These are phyloP conservation scores for Andrena dorsata DNA, from an alignment of 2,888 invertebrate species.

Conservation along the genomic window DNA sequence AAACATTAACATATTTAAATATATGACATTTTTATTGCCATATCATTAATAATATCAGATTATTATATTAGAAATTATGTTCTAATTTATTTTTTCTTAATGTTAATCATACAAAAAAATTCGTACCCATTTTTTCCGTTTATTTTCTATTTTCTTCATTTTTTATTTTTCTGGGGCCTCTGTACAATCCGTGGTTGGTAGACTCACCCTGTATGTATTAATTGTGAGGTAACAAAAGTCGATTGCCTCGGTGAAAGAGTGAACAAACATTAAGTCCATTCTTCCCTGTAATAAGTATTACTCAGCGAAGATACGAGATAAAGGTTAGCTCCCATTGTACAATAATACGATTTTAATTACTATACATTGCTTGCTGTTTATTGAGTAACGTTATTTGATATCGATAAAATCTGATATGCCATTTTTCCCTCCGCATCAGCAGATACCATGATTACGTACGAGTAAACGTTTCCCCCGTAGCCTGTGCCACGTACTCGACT, in stretches of 20 bases:
- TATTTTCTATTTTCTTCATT: no score
- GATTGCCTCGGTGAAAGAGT: neutral
- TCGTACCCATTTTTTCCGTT: no score
- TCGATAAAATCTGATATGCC: slow-evolving; percentile 25
- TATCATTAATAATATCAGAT: no score
- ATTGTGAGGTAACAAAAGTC: no score
- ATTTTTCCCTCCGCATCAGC: neutral
- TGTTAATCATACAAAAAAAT: no score
- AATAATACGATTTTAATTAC: neutral
- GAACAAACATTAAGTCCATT: neutral
- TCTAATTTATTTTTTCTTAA: no score
- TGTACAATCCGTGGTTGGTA: no score
- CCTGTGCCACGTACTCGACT: slow-evolving; percentile 17
- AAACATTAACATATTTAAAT: no score
- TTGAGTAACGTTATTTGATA: slow-evolving; percentile 9
- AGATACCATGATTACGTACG: neutral
- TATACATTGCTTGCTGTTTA: slow-evolving; percentile 16
- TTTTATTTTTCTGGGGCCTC: no score
- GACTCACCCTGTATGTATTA: no score
- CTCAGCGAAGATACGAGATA: neutral
- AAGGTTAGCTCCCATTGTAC: neutral
- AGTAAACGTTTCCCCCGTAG: slow-evolving; percentile 25
- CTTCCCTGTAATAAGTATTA: neutral
- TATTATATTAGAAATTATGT: no score
- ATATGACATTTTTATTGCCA: no score